Percentiles rank a stretch among this genome's conserved stretches.
Conservation (phyloP, 2,888 invertebrate genomes). For the Orchestes rusci region DNA sequence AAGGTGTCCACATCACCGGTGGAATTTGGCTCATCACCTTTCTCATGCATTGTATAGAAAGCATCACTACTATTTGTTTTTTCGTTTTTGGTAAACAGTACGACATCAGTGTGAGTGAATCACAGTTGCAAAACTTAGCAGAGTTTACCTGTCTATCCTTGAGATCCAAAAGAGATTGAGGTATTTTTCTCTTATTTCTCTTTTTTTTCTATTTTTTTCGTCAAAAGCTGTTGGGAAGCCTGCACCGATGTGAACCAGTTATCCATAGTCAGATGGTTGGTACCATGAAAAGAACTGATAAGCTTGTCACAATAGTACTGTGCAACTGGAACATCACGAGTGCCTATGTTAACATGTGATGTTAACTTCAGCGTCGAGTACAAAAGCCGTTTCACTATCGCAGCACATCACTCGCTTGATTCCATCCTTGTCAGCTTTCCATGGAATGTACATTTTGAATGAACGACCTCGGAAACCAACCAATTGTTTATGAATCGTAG, state of each 20-base stretch:
- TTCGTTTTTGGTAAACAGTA: not conserved
- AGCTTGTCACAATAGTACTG: slow-evolving; percentile 21
- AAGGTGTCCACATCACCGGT: not conserved
- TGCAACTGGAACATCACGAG: slow-evolving; percentile 11
- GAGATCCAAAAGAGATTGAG: not conserved
- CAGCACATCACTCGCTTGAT: not conserved
- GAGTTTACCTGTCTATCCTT: not conserved
- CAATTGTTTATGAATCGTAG: no score
- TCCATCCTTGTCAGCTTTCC: not conserved
- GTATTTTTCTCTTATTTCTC: not conserved
- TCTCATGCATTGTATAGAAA: not conserved
- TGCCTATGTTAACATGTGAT: not conserved
- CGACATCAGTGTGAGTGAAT: not conserved
- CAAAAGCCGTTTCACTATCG: not conserved
- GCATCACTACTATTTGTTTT: not conserved
- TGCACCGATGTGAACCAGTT: slow-evolving; percentile 13
- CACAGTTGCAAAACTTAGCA: not conserved
- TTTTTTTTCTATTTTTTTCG: slow-evolving; percentile 22
- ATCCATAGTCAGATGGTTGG: slow-evolving; percentile 14
- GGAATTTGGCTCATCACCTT: not conserved
- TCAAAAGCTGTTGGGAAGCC: slow-evolving; percentile 2
- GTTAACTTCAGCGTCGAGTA: not conserved
- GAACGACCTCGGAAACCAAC: no score
- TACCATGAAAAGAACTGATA: slow-evolving; percentile 15
- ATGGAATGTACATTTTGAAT: not conserved